Percentiles rank a stretch among this genome's conserved stretches.
Evolutionary conservation across 2,888 invertebrate genomes (phyloP).

Genomic region (Aphrophora alni): DNA sequence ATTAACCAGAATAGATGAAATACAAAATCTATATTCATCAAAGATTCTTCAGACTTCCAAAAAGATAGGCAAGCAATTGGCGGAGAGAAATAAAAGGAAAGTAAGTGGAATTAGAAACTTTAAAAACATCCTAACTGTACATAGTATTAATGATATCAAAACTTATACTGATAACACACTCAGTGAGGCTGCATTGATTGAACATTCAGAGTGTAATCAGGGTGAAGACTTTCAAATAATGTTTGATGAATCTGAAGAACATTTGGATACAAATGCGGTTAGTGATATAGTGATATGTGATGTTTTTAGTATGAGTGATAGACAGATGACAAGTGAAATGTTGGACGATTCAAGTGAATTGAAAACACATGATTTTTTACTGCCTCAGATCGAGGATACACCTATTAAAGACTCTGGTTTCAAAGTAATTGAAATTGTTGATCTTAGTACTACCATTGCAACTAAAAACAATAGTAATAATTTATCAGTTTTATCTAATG

Average conservation of each 20-base stretch:
- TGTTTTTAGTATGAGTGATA: not conserved
- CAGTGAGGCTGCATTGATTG: not conserved
- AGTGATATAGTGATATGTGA: not conserved
- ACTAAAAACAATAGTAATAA: too few species aligned
- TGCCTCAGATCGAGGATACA: not conserved
- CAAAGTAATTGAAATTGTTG: too few species aligned
- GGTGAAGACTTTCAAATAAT: not conserved
- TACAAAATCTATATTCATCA: not conserved
- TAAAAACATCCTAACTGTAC: not conserved
- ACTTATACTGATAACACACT: not conserved
- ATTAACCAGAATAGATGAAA: not conserved
- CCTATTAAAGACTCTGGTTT: not conserved
- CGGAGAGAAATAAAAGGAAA: not conserved
- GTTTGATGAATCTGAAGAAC: not conserved
- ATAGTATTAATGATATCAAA: not conserved
- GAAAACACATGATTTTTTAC: not conserved
- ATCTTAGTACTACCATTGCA: too few species aligned
- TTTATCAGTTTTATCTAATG: too few species aligned
- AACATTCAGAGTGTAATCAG: not conserved
- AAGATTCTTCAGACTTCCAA: not conserved
- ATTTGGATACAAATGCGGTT: not conserved
- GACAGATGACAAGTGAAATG: not conserved
- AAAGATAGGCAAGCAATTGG: not conserved
- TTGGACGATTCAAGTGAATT: not conserved
- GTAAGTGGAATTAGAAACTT: not conserved